A percentile compares a stretch with the other conserved stretches of the same genome.
Conservation (phyloP, 2,113 vertebrate genomes). For the Eptatretus burgeri region DNA sequence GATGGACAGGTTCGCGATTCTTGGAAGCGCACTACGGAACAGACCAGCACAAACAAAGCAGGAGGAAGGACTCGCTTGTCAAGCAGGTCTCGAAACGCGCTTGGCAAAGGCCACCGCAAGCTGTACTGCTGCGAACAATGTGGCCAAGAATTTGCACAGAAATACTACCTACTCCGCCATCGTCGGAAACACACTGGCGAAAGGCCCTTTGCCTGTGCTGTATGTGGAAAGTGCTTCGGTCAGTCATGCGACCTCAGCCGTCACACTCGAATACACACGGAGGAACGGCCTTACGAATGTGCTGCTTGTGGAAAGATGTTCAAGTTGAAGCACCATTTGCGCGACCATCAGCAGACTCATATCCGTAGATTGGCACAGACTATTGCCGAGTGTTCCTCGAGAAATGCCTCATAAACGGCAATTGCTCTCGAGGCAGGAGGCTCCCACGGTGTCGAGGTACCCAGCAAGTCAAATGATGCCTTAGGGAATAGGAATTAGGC, state of each 20-base stretch:
- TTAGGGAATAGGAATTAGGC: no score
- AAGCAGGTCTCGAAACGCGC: no score
- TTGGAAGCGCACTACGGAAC: no score
- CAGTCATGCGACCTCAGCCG: neutral
- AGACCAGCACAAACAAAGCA: no score
- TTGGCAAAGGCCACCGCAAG: no score
- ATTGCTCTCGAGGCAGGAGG: no score
- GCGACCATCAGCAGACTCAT: constrained; percentile 1
- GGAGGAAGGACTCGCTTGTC: no score
- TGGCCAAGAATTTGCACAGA: neutral
- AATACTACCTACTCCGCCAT: neutral
- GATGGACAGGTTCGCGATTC: no score
- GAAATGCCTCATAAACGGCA: no score
- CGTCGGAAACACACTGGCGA: constrained; percentile 2
- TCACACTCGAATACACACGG: neutral
- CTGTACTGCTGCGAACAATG: constrained; percentile 4
- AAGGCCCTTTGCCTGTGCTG: neutral
- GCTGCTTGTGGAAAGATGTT: constrained; percentile 1
- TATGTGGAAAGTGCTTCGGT: neutral
- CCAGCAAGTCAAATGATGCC: no score
- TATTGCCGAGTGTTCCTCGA: no score
- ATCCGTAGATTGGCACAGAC: neutral
- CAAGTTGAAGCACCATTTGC: constrained; percentile 5
- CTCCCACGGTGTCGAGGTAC: no score
- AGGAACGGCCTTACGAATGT: constrained; percentile 1